Evolutionary conservation across 1,140 invertebrate species (phyloP), one percentile per base, ranked within the genome.

Genomic region (Zeugodacus cucurbitae): DNA sequence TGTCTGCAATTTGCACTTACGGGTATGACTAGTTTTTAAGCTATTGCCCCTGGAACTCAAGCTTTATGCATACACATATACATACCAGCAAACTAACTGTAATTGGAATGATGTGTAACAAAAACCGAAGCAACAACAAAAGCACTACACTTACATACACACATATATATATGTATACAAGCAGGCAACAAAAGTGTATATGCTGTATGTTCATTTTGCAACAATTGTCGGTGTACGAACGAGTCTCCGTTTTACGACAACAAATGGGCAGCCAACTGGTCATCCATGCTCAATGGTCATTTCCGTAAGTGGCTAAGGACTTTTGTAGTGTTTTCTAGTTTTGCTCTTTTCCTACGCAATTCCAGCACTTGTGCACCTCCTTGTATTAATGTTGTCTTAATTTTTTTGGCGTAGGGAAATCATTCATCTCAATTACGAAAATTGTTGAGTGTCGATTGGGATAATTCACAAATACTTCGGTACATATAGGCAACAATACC

Each of bases 401-500:
- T 74, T 74, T 74, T 74, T 74, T 37, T 29, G 48, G 6, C 58
- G 67, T 7, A 74, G 17, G 34, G 14, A 74, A 74, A 74, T 37
- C 67, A 74, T 74, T 37, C 67, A 74, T 74, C 67, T 74, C 67
- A 74, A 37, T 74, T 74, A 74, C 67, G 67, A 37, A 74, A 37
- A 74, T 74, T 74, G 67, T 74, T 74, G 34, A 37, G 67, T 74
- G 67, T 22, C 67, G 67, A 37, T 74, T 74, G 34, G 20, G 32
- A 37, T 41, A 32, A 10, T 37, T 37, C 34, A 74, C 34, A 14
- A 17, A 74, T 74, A 74, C 32, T 74, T 32, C 17, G 5, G 11
- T 74, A n/a, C 3, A 3, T 20, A 70, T 37, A n/a, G n/a, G n/a
- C n/a, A n/a, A n/a, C n/a, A n/a, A n/a, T n/a, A n/a, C n/a, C n/a